Base-by-base conservation (phyloP, 2,113 vertebrate genomes). In the Onychostruthus taczanowskii region DNA sequence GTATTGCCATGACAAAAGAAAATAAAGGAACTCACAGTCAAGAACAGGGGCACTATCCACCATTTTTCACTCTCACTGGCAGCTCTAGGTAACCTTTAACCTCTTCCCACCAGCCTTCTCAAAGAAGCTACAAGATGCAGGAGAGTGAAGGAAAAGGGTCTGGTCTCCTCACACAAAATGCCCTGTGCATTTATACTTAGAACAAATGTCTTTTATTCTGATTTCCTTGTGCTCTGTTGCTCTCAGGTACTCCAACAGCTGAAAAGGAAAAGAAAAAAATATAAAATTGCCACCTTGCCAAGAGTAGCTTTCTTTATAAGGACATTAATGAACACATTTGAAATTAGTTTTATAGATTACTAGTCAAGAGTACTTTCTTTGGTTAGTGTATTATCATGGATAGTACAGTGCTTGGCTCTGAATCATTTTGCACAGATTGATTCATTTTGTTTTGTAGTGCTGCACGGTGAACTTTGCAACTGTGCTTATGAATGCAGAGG, bases 91-190 rank as follows among this genome's bases (percentile, higher is more conserved):
- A 96, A 97, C 97, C 96, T 97, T 97, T 97, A 97, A 97, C 96
- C 96, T 97, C 95, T 97, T 97, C 97, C 97, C 97, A 97, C 97
- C 97, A 97, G 97, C 92, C 88, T 95, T 59, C 93, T 97, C 92
- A 97, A 97, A 97, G 97, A 91, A 93, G 93, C 87, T 88, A 97
- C 95, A 97, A 96, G 94, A 93, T 91, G 86, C 96, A 96, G 95
- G 80, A 95, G 87, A 90, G 94, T 72, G 90, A 95, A 90, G 95
- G 92, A 77, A 78, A 93, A 89, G 83, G 46, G 64, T 79, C 68
- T 2, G 2, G 43, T 90, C 75, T 91, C 76, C 47, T 78, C 50
- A 68, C 68, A 89, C 82, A 94, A 94, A 96, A 85, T 88, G 93
- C 77, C 52, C 56, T 2, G 5, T 67, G 89, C 89, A 47, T 93